Conservation (phyloP, 2,888 invertebrate species). For the Chironomus tentans region DNA sequence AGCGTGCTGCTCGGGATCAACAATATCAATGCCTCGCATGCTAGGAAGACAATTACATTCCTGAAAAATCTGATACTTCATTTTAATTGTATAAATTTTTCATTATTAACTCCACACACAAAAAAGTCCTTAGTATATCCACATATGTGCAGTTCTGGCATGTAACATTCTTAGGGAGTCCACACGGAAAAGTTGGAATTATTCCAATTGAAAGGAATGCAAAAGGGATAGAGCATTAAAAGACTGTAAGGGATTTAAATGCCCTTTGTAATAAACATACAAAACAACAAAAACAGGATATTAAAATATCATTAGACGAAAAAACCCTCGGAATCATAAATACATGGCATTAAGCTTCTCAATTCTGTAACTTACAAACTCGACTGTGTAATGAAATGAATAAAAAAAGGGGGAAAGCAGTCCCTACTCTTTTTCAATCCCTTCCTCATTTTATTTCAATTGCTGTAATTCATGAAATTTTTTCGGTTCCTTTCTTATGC, state of each 20-base stretch:
- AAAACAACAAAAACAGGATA: slow-evolving; percentile 14
- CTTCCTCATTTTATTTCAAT: neutral
- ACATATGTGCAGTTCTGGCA: no score
- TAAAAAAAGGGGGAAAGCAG: slow-evolving; percentile 7
- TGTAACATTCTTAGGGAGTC: no score
- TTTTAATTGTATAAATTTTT: no score
- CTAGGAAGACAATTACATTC: no score
- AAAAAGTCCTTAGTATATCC: no score
- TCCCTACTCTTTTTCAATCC: neutral
- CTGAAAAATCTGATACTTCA: no score
- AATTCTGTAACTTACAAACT: neutral
- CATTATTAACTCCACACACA: no score
- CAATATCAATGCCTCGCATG: no score
- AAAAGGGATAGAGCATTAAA: neutral
- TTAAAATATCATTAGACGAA: slow-evolving; percentile 16
- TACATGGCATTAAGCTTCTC: slow-evolving; percentile 7
- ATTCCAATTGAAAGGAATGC: neutral
- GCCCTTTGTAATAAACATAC: neutral
- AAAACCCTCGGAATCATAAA: slow-evolving; percentile 1
- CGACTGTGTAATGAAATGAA: neutral
- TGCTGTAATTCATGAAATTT: neutral
- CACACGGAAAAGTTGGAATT: no score
- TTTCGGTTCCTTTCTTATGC: no score
- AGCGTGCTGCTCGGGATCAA: no score
- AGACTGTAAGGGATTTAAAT: neutral